Evolutionary conservation across 2,888 invertebrate genomes (phyloP).

Genomic region (Bombylius major): DNA sequence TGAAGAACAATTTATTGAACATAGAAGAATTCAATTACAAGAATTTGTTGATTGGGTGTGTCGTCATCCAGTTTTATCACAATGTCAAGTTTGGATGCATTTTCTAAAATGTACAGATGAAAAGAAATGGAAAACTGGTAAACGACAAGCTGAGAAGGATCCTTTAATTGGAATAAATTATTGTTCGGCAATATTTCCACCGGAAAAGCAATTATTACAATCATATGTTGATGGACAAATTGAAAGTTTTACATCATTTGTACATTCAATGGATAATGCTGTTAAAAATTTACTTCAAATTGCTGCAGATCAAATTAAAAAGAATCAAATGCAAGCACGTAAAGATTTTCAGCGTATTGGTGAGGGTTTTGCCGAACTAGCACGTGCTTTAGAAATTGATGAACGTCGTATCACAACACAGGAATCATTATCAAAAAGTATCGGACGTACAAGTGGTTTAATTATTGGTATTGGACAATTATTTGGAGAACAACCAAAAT

Average conservation of each 20-base stretch:
- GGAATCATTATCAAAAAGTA: conserved; percentile 61
- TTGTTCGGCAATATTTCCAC: conserved; percentile 78
- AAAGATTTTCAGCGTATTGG: conserved; percentile 86
- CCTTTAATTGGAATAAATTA: conserved; percentile 80
- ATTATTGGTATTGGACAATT: conserved; percentile 81
- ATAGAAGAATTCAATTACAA: conserved; percentile 84
- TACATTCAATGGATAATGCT: conserved; percentile 74
- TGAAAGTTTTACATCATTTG: conserved; percentile 71
- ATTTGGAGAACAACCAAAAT: conserved; percentile 80
- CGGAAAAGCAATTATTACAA: conserved; percentile 62
- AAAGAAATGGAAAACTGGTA: conserved; percentile 94
- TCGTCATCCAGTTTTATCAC: conserved; percentile 86
- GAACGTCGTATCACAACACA: conserved; percentile 50
- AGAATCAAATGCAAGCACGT: conserved; percentile 49
- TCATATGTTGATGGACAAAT: conserved; percentile 68
- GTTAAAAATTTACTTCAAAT: conserved; percentile 72
- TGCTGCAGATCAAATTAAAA: conserved; percentile 74
- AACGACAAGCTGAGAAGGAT: conserved; percentile 89
- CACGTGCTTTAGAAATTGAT: conserved; percentile 71
- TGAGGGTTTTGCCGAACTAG: conserved; percentile 71
- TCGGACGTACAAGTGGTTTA: conserved; percentile 75
- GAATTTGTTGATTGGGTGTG: conserved; percentile 96
- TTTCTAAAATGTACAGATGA: conserved; percentile 96
- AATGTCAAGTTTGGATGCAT: conserved; percentile 89
- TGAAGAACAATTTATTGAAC: conserved; percentile 94